Evolutionary conservation across 2,113 vertebrate genomes (phyloP).

Genomic region (Ariopsis seemanni): DNA sequence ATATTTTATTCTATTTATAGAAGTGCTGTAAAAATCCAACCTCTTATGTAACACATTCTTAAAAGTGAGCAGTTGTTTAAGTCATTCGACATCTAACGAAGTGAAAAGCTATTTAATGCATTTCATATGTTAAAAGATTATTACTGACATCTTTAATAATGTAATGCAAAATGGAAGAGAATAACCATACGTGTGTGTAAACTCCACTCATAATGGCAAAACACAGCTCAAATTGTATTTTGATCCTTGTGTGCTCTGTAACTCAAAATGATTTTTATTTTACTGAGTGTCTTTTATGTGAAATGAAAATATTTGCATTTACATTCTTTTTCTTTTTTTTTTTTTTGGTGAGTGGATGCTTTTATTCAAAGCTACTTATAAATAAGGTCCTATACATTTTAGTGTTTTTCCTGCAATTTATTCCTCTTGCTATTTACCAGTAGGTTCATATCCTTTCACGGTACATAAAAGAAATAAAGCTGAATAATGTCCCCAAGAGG

Average conservation of each 20-base stretch:
- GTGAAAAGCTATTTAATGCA: slow-evolving; percentile 54
- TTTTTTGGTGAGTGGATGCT: neutral
- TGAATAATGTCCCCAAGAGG: neutral
- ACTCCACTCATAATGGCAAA: slow-evolving; percentile 9
- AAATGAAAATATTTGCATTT: neutral
- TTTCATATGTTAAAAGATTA: slow-evolving; percentile 56
- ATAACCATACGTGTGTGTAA: slow-evolving; percentile 39
- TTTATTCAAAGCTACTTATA: neutral
- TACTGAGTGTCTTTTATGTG: neutral
- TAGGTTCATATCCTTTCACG: neutral
- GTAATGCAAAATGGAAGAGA: slow-evolving; percentile 41
- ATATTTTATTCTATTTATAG: slow-evolving; percentile 62
- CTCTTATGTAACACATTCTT: slow-evolving; percentile 60
- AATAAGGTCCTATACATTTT: neutral
- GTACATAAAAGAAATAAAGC: neutral
- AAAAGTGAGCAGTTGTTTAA: slow-evolving; percentile 51
- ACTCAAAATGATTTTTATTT: neutral
- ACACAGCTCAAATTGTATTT: slow-evolving; percentile 4
- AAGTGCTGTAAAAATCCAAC: slow-evolving; percentile 56
- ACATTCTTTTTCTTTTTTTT: neutral
- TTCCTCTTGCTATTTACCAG: neutral
- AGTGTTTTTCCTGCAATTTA: neutral
- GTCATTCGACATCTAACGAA: slow-evolving; percentile 44
- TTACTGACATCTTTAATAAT: slow-evolving; percentile 55
- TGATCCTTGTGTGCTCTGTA: slow-evolving; percentile 1